These are phyloP conservation scores for Scomber japonicus DNA, from an alignment of 2,113 vertebrate species.

Conservation along the genomic window DNA sequence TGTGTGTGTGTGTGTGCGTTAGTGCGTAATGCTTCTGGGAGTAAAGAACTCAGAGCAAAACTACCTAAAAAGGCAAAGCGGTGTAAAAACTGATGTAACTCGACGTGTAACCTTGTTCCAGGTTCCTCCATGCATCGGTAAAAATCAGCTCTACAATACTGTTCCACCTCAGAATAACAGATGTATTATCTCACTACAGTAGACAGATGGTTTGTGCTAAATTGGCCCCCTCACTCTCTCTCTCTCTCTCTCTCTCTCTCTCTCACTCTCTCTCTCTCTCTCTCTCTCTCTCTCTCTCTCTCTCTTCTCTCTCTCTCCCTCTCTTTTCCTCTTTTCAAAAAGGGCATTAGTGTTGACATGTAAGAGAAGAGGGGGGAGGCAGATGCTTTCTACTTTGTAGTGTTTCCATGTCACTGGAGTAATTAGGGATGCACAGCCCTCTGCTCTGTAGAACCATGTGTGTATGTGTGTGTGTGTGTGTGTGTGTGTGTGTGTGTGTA, in stretches of 20 bases:
- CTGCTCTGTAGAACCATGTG: constrained; percentile 60
- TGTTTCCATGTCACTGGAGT: constrained; percentile 81
- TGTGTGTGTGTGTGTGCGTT: constrained; percentile 4
- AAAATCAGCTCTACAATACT: constrained; percentile 43
- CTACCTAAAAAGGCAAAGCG: constrained; percentile 42
- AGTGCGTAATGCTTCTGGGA: constrained; percentile 38
- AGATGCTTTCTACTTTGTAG: constrained; percentile 79
- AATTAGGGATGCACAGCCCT: constrained; percentile 79
- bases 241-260: constrained; percentile 12
- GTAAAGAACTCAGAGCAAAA: constrained; percentile 46
- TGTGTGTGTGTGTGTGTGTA: constrained; percentile 29
- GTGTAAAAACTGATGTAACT: constrained; percentile 67
- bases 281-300: neutral
- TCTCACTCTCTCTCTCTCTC: constrained; percentile 35
- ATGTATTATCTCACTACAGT: constrained; percentile 63
- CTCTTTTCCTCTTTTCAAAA: constrained; percentile 54
- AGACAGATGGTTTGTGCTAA: constrained; percentile 75
- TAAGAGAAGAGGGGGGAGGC: constrained; percentile 47
- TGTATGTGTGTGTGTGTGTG: constrained; percentile 38
- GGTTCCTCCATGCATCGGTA: constrained; percentile 54
- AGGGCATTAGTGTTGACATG: constrained; percentile 69
- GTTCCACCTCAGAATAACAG: constrained; percentile 42
- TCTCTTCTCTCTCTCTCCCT: too few relatives aligned
- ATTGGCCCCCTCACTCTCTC: constrained; percentile 54
- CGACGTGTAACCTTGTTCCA: constrained; percentile 62